These are phyloP conservation scores for Scyliorhinus canicula DNA, from an alignment of 2,797 vertebrate genomes.

Conservation along the genomic window DNA sequence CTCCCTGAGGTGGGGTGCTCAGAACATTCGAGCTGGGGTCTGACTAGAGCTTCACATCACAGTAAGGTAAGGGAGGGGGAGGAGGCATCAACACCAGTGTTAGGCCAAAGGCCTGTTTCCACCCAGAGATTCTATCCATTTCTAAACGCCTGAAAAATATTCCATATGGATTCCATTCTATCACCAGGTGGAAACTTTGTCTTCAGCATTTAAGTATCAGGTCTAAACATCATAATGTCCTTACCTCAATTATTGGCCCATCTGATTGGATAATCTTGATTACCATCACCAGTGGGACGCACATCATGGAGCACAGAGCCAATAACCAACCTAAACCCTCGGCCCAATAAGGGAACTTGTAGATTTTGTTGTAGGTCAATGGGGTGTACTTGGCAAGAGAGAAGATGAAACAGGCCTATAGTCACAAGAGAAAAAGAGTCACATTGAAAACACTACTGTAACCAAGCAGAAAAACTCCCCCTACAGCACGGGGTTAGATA, in stretches of 20 bases:
- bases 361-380: conserved; percentile 92
- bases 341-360: conserved; percentile 87
- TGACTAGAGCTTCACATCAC: background rate
- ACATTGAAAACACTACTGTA: background rate
- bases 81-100: background rate
- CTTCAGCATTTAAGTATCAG: background rate
- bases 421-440: conserved; percentile 28
- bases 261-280: conserved; percentile 86
- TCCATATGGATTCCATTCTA: background rate
- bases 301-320: conserved; percentile 89
- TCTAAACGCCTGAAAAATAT: background rate
- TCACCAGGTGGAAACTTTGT: background rate
- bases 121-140: background rate
- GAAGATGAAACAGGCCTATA: conserved; percentile 89
- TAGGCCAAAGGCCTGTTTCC: background rate
- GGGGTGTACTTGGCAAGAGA: conserved; percentile 92
- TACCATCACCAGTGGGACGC: conserved; percentile 88
- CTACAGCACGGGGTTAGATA: background rate
- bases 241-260: conserved; percentile 86
- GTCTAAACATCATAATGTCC: conserved; percentile 38
- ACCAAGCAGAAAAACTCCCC: background rate
- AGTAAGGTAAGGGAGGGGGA: background rate
- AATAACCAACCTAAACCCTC: conserved; percentile 87
- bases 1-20: background rate
- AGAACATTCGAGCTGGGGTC: background rate